Base-by-base conservation (phyloP, 2,113 vertebrate genomes). In the Ariopsis seemanni region DNA sequence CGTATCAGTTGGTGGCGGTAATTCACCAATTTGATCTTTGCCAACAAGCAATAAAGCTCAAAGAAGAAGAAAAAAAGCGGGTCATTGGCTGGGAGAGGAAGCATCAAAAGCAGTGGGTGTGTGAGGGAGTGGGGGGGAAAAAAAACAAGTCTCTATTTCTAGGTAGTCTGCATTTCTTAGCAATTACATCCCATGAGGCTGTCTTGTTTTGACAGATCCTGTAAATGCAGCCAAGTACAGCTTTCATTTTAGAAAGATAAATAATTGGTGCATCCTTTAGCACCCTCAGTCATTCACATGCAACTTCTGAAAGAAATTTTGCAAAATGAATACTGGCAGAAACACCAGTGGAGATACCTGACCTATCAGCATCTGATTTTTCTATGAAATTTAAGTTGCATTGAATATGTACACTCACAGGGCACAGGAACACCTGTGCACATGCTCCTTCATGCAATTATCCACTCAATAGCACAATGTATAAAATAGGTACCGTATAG, bases 161-260 rank as follows among this genome's bases (percentile, higher is more conserved):
- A 11, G 7, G 52, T 53, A 60, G 17, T 48, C 74, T 77, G 48
- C 20, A n/a, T 77, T 77, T 77, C 20, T 22, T 22, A 52, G 48
- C 9, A 18, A 25, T 77, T 77, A 25, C 48, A n/a, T 77, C 74
- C 72, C 72, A 4, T 52, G 74, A 52, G 72, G 20, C 48, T 42
- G 71, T 74, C 15, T 75, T 3, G 25, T 75, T 75, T 75, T 52
- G 72, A 75, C 72, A 75, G 72, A 75, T 75, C 20, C 72, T 75
- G 72, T 50, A 75, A 75, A 75, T 50, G 18, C 72, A 50, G 74
- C 74, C 74, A 77, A 77, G 48, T 53, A 22, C 48, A 77, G 48
- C 74, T 5, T 77, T 52, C 22, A 77, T 77, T 52, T 77, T 12
- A 77, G 18, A 52, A 77, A 77, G 74, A 77, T 77, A 52, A 77